Evolutionary conservation across 2,113 vertebrate genomes (phyloP).

Genomic region (Sorex fumeus): DNA sequence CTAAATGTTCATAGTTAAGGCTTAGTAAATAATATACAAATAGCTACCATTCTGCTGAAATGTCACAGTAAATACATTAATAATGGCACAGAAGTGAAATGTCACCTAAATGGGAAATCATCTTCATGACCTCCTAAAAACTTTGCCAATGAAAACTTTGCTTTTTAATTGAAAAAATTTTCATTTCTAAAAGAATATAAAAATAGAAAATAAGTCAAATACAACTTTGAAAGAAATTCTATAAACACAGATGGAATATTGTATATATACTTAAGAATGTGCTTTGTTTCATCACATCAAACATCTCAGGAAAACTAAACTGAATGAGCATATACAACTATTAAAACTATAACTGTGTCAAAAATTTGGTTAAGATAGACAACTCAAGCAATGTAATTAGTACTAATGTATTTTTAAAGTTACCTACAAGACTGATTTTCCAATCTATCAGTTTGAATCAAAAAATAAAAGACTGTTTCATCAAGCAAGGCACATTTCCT

Average conservation of each 20-base stretch:
- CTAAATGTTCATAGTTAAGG: slow-evolving; percentile 78
- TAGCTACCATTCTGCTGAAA: slow-evolving; percentile 66
- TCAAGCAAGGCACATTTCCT: slow-evolving; percentile 87
- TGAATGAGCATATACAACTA: slow-evolving; percentile 42
- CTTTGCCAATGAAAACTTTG: slow-evolving; percentile 70
- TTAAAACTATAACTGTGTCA: slow-evolving; percentile 59
- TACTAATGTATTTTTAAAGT: slow-evolving; percentile 60
- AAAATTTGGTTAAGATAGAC: slow-evolving; percentile 60
- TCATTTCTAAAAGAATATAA: slow-evolving; percentile 83
- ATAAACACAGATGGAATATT: slow-evolving; percentile 67
- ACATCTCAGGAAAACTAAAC: slow-evolving; percentile 58
- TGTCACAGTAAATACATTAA: slow-evolving; percentile 75
- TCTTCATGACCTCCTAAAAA: slow-evolving; percentile 65
- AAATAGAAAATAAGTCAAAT: slow-evolving; percentile 81
- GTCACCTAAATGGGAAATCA: slow-evolving; percentile 64
- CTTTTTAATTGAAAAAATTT: slow-evolving; percentile 71
- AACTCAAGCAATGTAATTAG: slow-evolving; percentile 69
- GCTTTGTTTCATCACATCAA: slow-evolving; percentile 65
- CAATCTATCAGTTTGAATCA: slow-evolving; percentile 70
- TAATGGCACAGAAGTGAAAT: slow-evolving; percentile 81
- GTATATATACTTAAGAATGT: slow-evolving; percentile 59
- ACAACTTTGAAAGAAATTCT: slow-evolving; percentile 72
- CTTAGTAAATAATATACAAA: slow-evolving; percentile 78
- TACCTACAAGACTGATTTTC: slow-evolving; percentile 59
- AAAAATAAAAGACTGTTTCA: slow-evolving; percentile 73